These are phyloP conservation scores for Noctilio leporinus DNA, from an alignment of 2,113 vertebrate species.

Conservation along the genomic window DNA sequence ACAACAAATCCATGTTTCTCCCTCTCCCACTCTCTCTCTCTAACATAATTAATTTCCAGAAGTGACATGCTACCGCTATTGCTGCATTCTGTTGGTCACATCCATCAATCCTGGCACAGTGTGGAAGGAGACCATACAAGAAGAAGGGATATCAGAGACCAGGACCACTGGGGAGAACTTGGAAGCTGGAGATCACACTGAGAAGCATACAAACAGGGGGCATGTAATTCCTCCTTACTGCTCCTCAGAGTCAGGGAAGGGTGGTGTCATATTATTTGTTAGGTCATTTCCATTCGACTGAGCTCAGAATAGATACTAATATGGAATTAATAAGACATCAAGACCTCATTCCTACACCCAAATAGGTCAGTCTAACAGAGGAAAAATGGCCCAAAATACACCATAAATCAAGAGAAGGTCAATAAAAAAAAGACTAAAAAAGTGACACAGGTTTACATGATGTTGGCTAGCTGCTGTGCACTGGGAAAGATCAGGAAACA, in stretches of 20 bases:
- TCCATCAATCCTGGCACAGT: neutral
- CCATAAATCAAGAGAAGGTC: neutral
- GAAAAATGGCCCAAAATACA: neutral
- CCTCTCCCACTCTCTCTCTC: too few relatives aligned
- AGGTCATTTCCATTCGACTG: neutral
- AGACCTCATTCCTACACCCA: neutral
- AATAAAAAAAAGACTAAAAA: neutral
- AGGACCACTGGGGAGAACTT: neutral
- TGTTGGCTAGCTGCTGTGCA: neutral
- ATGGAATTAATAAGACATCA: neutral
- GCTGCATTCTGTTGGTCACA: neutral
- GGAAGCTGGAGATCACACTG: neutral
- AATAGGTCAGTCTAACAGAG: neutral
- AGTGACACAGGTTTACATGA: neutral
- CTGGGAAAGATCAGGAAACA: neutral
- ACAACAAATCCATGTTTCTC: too few relatives aligned
- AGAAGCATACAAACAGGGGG: neutral
- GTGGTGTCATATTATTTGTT: neutral
- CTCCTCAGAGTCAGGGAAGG: neutral
- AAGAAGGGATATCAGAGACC: accelerated
- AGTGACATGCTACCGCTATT: neutral
- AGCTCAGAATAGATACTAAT: neutral
- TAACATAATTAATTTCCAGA: too few relatives aligned
- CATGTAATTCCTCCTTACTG: neutral
- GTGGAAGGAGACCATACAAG: neutral